phyloP scores from a whole-genome alignment of 2,797 vertebrate species.

The Dendrocincla fuliginosa region DNA sequence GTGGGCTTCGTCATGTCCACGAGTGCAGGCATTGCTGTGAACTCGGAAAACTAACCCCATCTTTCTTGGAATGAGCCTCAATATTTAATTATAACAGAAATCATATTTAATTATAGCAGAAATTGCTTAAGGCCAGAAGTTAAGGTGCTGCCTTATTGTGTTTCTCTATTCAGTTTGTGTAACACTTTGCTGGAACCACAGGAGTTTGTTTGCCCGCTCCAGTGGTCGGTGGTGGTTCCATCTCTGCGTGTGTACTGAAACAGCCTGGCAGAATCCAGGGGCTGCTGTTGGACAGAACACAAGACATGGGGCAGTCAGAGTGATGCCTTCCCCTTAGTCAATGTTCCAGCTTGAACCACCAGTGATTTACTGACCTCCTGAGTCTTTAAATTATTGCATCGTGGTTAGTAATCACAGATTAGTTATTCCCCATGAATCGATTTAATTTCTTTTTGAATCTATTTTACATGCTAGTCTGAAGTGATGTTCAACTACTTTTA shows the following conservation, averaged over 20 bases:
- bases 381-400: neutral
- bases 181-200: neutral
- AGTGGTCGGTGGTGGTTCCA: neutral
- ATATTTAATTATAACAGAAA: neutral
- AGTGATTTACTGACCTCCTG: neutral
- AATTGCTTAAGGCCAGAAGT: neutral
- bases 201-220: neutral
- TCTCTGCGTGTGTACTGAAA: neutral
- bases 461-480: neutral
- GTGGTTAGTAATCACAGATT: neutral
- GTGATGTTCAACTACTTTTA: neutral
- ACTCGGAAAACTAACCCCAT: neutral
- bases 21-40: neutral
- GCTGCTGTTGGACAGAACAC: neutral
- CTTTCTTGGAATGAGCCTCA: neutral
- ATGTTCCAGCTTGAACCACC: neutral
- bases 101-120: neutral
- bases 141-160: neutral
- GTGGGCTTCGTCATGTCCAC: neutral
- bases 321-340: neutral
- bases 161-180: neutral
- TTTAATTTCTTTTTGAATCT: neutral
- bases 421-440: neutral
- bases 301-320: neutral
- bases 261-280: neutral